These are phyloP conservation scores for Bilobella aurantiaca DNA, from an alignment of 1,140 invertebrate species.

Conservation along the genomic window DNA sequence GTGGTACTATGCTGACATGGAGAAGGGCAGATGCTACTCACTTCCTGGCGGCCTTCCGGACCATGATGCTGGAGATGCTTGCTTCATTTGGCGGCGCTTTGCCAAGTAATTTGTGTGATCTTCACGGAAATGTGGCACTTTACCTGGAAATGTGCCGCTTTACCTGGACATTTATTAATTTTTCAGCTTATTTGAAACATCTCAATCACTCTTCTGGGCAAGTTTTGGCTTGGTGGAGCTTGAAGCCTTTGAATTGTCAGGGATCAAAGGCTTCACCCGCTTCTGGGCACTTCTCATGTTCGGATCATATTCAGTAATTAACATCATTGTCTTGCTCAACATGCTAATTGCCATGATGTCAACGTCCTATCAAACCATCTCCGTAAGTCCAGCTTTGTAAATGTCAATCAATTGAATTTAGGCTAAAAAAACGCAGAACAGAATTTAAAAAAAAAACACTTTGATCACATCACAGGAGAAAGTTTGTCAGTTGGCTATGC, in stretches of 20 bases:
- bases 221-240: constrained; percentile 95
- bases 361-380: constrained; percentile 96
- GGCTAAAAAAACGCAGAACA: no score
- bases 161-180: not conserved
- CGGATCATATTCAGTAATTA: constrained; percentile 89
- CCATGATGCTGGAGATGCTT: constrained; percentile 38
- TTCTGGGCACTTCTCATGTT: constrained; percentile 98
- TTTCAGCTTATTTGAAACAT: constrained; percentile 2
- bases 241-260: constrained; percentile 86
- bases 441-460: no score
- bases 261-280: constrained; percentile 82
- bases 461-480: no score
- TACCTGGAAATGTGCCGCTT: not conserved
- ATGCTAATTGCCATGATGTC: constrained; percentile 97
- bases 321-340: constrained; percentile 92
- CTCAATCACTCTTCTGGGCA: constrained; percentile 55
- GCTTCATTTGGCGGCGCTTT: constrained; percentile 78
- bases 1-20: constrained; percentile 95
- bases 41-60: constrained; percentile 4
- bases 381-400: constrained; percentile 65
- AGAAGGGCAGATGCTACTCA: constrained; percentile 63
- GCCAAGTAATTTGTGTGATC: constrained; percentile 60
- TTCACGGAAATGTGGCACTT: not conserved
- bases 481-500: no score
- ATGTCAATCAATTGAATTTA: no score